Base-by-base conservation (phyloP, 2,888 invertebrate genomes). In the Ophion ventricosus region DNA sequence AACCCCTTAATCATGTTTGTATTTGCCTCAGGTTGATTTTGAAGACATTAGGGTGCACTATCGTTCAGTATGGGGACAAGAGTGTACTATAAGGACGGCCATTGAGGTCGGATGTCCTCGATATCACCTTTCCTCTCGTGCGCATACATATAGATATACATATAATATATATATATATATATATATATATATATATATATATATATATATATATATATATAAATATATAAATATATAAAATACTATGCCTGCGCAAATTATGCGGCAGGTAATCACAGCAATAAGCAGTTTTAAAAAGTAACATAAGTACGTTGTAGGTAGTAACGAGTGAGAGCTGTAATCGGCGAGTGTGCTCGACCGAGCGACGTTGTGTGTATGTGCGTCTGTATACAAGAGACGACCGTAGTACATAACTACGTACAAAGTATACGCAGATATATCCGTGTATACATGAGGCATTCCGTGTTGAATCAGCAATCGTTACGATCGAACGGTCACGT, bases 261-360 rank as follows among this genome's bases (percentile, higher is more conserved):
- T 92, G 91, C 90, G 90, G 89, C 86, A 86, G 76, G 91, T 92
- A 91, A 91, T 91, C 91, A 91, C 90, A 90, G 91, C 92, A 91
- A 91, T 91, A 92, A 91, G 91, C 92, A 89, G 92, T 91, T 91
- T 91, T 92, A 90, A 91, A 73, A 91, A 91, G 91, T 90, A 91
- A 91, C 90, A 87, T 91, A 90, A 90, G 91, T 91, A 90, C 88
- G 91, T 91, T 91, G 91, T 92, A 91, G 91, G 91, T 91, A 91
- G 91, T 91, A 91, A 91, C 90, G 89, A 91, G 90, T 91, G 88
- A 90, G 88, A 90, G 89, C 89, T 83, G 90, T 91, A 91, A 91
- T 91, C 91, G 91, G 86, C 57, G 87, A 88, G 88, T 88, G 87
- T 85, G 85, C 63, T 49, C 73, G 83, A 83, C 76, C 66, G 63